Conservation (phyloP, 2,797 vertebrate species). For the Cetoscarus ocellatus region DNA sequence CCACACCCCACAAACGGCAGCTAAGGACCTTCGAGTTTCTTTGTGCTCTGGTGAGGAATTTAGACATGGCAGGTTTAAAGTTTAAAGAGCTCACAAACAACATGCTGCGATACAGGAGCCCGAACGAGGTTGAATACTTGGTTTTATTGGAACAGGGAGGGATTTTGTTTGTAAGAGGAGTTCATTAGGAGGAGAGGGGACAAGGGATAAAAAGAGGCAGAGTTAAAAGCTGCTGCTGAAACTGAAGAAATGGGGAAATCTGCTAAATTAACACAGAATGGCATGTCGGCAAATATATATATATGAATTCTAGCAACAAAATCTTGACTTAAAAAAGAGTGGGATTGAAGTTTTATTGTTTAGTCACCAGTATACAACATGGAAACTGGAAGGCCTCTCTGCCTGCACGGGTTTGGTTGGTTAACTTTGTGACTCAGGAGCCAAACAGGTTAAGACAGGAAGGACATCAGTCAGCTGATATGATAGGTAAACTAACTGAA, state of each 20-base stretch:
- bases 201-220: neutral
- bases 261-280: neutral
- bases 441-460: too few relatives aligned
- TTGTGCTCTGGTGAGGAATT: conserved; percentile 41
- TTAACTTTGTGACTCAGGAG: too few relatives aligned
- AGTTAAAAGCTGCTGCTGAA: neutral
- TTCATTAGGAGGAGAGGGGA: conserved; percentile 10
- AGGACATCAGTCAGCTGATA: too few relatives aligned
- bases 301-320: too few relatives aligned
- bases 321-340: too few relatives aligned
- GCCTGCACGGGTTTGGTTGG: too few relatives aligned
- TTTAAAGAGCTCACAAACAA: conserved; percentile 55
- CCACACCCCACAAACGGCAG: conserved; percentile 58
- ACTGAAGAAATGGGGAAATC: too few relatives aligned
- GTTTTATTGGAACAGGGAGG: conserved; percentile 13
- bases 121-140: conserved; percentile 26
- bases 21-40: conserved; percentile 35
- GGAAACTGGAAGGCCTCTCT: too few relatives aligned
- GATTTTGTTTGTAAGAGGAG: neutral
- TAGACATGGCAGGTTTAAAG: conserved; percentile 20
- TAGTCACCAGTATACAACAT: too few relatives aligned
- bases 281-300: neutral
- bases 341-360: too few relatives aligned
- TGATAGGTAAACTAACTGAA: too few relatives aligned
- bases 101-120: conserved; percentile 42